These are phyloP conservation scores for Eurystomus glaucurus DNA, from an alignment of 2,797 vertebrate species.

Conservation along the genomic window DNA sequence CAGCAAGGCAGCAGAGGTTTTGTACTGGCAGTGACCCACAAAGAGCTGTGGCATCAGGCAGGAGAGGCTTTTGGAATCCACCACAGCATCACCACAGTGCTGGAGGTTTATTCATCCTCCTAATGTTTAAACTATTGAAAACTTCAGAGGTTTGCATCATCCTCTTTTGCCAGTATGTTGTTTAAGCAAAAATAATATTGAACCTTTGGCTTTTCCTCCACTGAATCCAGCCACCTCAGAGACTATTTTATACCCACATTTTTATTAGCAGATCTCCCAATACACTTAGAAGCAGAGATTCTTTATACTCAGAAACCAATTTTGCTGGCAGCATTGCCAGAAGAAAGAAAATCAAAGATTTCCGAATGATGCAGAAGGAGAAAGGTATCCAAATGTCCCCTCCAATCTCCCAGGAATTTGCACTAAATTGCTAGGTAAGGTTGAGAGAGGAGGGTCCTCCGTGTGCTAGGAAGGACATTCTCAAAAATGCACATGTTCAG, in stretches of 20 bases:
- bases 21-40: not conserved
- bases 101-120: not conserved
- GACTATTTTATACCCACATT: not conserved
- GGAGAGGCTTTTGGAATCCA: not conserved
- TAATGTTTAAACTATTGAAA: not conserved
- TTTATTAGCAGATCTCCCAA: not conserved
- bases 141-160: not conserved
- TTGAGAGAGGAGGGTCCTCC: not conserved
- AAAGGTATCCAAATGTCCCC: fast-evolving
- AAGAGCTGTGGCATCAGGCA: fast-evolving
- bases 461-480: fast-evolving
- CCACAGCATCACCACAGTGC: not conserved
- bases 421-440: not conserved
- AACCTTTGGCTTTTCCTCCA: not conserved
- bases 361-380: not conserved
- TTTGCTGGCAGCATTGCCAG: not conserved
- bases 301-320: not conserved
- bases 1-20: not conserved
- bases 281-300: not conserved
- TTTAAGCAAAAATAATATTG: not conserved
- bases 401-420: not conserved
- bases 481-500: not conserved
- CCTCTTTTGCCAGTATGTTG: not conserved
- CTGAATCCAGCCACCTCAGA: not conserved
- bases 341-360: not conserved